Conservation (phyloP, 35 echinoderm and acorn worm genomes). For the Hemicentrotus pulcherrimus region DNA sequence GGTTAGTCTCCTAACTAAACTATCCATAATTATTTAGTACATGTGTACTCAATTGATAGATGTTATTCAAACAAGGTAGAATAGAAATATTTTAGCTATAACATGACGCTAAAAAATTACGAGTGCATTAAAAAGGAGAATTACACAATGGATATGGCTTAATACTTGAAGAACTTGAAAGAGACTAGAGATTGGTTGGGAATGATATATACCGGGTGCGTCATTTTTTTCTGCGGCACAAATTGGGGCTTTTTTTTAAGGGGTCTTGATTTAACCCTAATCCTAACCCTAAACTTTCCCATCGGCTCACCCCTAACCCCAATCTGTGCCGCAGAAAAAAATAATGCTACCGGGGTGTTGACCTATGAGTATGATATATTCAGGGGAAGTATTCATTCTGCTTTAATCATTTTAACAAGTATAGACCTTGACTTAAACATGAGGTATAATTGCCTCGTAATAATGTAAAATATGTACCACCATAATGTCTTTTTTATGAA, state of each 20-base stretch:
- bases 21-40: neutral
- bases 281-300: too few relatives aligned
- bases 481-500: neutral
- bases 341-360: neutral
- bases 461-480: neutral
- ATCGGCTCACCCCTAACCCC: too few relatives aligned
- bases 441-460: neutral
- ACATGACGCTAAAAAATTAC: neutral
- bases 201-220: too few relatives aligned
- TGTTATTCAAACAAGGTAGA: neutral
- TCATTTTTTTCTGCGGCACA: too few relatives aligned
- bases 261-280: too few relatives aligned
- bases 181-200: neutral
- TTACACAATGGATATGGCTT: neutral
- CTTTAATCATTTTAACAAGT: neutral
- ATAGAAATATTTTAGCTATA: neutral
- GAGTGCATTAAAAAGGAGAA: neutral
- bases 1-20: slow-evolving; percentile 33
- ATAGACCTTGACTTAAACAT: neutral
- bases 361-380: neutral
- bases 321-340: too few relatives aligned
- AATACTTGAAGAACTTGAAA: neutral
- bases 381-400: neutral
- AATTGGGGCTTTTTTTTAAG: too few relatives aligned
- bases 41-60: neutral